Base-by-base conservation (phyloP, 2,797 vertebrate genomes). In the Pangasius sanitwongsei region DNA sequence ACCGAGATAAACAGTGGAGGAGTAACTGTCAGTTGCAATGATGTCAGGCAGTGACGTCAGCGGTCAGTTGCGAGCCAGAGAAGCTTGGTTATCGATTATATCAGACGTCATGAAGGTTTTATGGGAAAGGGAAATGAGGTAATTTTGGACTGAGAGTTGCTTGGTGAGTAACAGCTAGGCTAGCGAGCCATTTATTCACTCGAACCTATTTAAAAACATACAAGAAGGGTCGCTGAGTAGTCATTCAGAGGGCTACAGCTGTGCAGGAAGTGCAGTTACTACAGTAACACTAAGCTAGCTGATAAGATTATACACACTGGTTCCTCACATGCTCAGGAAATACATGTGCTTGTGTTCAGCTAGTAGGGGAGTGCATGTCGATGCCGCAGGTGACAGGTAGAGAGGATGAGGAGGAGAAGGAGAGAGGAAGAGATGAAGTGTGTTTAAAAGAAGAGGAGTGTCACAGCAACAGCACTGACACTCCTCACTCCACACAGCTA, bases 351-450 rank as follows among this genome's bases (percentile, higher is more conserved):
- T 15, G 18, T 61, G 61, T 61, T n/a, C 59, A 83, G 37, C 15
- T 31, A 18, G 81, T 6, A 50, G 75, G 87, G 89, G 53, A 83
- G 90, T 77, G 65, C 23, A 92, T 90, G 91, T 89, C 87, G 20
- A 55, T 75, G 63, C 83, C 37, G 63, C 87, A 97, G 96, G 96
- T 97, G 95, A 94, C 94, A 93, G 93, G 31, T 37, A 13, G n/a
- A 31, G 55, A 41, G 53, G 20, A 78, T 95, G 84, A 81, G 82
- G 87, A 91, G 87, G 89, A 88, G 87, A 55, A 88, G 87, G 90
- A 93, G 90, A 93, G 92, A 91, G 91, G 91, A 93, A 94, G 94
- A 92, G 92, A 93, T 65, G 92, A 12, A 61, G 41, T 88, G 9
- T 69, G 44, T 69, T 59, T 59, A 69, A 23, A 41, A 75, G 23